These are phyloP conservation scores for Rhagoletis zephyria DNA, from an alignment of 1,140 invertebrate genomes.

Conservation along the genomic window DNA sequence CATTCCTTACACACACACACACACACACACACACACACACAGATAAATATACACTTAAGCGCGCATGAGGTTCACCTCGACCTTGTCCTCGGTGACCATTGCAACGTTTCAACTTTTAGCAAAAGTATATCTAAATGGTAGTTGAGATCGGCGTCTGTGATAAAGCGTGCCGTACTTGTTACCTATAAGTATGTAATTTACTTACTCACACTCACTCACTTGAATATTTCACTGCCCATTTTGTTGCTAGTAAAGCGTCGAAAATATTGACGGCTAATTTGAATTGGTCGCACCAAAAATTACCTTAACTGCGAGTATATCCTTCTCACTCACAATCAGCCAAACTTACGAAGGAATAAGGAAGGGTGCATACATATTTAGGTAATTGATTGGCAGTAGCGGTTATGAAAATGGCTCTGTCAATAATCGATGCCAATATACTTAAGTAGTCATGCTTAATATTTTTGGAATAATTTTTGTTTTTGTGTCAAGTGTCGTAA, in stretches of 20 bases:
- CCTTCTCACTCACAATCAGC: neutral
- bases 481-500: neutral
- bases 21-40: neutral
- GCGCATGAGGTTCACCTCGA: neutral
- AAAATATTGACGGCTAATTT: constrained; percentile 5
- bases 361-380: neutral
- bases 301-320: neutral
- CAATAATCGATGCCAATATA: constrained; percentile 23
- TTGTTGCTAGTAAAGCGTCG: neutral
- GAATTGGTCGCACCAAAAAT: neutral
- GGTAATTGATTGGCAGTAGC: constrained; percentile 14
- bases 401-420: constrained; percentile 13
- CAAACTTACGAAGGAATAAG: neutral
- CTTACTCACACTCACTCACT: neutral
- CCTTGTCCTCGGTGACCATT: constrained; percentile 43
- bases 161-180: constrained; percentile 8
- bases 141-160: constrained; percentile 2
- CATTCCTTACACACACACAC: neutral
- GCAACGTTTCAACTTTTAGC: neutral
- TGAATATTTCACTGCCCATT: neutral
- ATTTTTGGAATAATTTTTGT: neutral
- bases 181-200: neutral
- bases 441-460: constrained; percentile 1
- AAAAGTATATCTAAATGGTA: neutral
- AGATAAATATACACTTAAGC: neutral